These are phyloP conservation scores for Metallyticus violacea DNA, from an alignment of 2,888 invertebrate genomes.

Conservation along the genomic window DNA sequence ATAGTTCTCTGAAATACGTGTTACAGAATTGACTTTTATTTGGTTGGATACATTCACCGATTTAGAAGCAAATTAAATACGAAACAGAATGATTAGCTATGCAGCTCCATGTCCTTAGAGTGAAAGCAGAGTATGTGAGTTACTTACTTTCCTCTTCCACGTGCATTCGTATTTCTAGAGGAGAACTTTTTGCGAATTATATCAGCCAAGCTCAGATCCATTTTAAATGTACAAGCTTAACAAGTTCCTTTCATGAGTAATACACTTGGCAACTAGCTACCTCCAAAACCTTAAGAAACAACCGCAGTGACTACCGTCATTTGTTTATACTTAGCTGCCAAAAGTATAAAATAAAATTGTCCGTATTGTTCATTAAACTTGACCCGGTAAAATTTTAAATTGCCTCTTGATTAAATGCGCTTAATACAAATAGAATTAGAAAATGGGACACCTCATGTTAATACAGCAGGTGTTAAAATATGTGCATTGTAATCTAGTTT, in stretches of 20 bases:
- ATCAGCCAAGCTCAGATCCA: slow-evolving; percentile 46
- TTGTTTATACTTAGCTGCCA: background rate
- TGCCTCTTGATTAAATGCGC: no score
- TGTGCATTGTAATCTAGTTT: no score
- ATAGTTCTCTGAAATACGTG: background rate
- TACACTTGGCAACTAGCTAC: background rate
- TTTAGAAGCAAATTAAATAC: background rate
- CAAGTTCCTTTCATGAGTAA: background rate
- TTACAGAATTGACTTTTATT: background rate
- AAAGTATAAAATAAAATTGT: background rate
- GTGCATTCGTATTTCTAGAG: slow-evolving; percentile 18
- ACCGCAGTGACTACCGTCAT: background rate
- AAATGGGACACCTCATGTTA: no score
- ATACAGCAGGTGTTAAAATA: no score
- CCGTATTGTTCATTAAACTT: background rate
- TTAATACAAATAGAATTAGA: no score
- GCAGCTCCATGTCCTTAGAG: background rate
- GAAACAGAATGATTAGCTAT: background rate
- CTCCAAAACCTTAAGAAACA: background rate
- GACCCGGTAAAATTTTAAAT: no score
- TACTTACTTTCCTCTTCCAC: slow-evolving; percentile 21
- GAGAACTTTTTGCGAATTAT: slow-evolving; percentile 46
- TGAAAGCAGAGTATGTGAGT: background rate
- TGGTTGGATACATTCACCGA: background rate
- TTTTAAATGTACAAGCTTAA: background rate